Evolutionary conservation across 2,888 invertebrate genomes (phyloP).

Genomic region (Beris chalybata): DNA sequence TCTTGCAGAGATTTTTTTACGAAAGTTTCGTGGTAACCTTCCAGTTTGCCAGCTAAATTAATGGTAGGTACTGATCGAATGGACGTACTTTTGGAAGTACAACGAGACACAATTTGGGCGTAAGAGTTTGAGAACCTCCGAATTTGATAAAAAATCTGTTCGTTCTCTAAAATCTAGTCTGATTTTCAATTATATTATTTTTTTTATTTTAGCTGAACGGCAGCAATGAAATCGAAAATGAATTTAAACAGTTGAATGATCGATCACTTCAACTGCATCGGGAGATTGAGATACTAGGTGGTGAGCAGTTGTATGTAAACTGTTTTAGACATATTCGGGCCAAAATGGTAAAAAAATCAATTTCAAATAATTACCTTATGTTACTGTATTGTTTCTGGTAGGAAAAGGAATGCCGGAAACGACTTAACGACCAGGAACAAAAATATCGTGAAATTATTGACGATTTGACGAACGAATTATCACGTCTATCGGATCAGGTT

Average conservation of each 20-base stretch:
- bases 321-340: background rate
- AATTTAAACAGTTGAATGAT: conserved; percentile 9
- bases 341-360: conserved; percentile 16
- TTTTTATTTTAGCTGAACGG: background rate
- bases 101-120: too few relatives aligned
- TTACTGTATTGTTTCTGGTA: background rate
- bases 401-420: conserved; percentile 38
- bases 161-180: too few relatives aligned
- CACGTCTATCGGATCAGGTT: conserved; percentile 50
- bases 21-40: too few relatives aligned
- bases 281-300: conserved; percentile 10
- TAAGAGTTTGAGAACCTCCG: too few relatives aligned
- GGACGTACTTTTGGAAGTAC: too few relatives aligned
- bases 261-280: conserved; percentile 5
- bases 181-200: background rate
- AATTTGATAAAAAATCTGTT: too few relatives aligned
- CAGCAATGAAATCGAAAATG: conserved; percentile 1
- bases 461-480: conserved; percentile 51
- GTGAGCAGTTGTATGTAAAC: conserved; percentile 13
- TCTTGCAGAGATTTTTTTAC: too few relatives aligned
- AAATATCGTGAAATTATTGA: conserved; percentile 52
- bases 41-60: too few relatives aligned
- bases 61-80: too few relatives aligned
- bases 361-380: too few relatives aligned
- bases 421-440: conserved; percentile 46